phyloP scores from a whole-genome alignment of 2,113 vertebrate genomes.

The Dasypus novemcinctus region DNA sequence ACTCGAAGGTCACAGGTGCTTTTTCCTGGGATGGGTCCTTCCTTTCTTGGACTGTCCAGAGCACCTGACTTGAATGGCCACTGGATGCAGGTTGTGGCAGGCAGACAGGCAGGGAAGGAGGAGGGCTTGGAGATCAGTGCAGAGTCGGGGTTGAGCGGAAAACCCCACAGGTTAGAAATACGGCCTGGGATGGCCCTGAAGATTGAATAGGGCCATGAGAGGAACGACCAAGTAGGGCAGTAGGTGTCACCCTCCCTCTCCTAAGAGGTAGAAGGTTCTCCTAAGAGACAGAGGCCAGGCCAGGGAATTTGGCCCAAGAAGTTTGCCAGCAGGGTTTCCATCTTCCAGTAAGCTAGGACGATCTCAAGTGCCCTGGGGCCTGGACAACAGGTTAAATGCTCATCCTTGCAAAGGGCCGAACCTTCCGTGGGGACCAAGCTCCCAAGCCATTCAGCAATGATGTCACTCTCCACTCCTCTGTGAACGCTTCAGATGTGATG shows the following conservation, averaged over 20 bases:
- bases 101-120: background rate
- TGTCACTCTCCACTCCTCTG: background rate
- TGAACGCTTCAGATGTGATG: background rate
- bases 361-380: no score
- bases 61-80: background rate
- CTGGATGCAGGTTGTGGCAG: background rate
- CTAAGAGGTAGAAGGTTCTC: background rate
- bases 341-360: background rate
- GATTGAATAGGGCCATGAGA: background rate
- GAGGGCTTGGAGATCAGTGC: background rate
- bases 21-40: background rate
- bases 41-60: background rate
- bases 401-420: background rate
- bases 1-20: background rate
- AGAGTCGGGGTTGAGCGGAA: background rate
- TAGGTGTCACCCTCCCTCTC: background rate
- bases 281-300: background rate
- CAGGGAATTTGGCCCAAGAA: background rate
- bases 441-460: accelerated
- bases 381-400: background rate
- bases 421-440: background rate
- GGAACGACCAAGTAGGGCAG: background rate
- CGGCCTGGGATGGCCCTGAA: background rate
- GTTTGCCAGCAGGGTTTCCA: background rate
- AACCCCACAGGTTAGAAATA: background rate